Percentiles rank a stretch among this genome's conserved stretches.
Evolutionary conservation across 2,888 invertebrate species (phyloP).

Genomic region (Itoplectis maculator): DNA sequence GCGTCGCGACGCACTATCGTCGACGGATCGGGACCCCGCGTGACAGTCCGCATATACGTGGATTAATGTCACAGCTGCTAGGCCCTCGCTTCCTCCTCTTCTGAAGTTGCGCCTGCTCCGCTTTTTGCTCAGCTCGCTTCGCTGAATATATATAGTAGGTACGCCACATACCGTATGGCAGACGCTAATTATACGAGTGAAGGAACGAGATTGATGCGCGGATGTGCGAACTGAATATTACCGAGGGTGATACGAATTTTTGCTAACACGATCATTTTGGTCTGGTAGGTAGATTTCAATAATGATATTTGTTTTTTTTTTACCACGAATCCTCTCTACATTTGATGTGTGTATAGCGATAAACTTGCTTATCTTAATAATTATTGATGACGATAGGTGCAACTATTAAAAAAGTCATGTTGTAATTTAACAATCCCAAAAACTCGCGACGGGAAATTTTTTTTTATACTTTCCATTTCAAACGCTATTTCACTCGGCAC

Average conservation of each 20-base stretch:
- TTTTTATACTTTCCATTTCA: neutral
- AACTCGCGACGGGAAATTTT: neutral
- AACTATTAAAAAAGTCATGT: too few species aligned
- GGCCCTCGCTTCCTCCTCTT: conserved; percentile 27
- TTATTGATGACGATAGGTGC: neutral
- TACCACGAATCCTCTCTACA: neutral
- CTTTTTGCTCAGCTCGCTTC: conserved; percentile 61
- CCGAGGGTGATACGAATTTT: conserved; percentile 32
- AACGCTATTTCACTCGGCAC: neutral
- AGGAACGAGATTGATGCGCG: conserved; percentile 63
- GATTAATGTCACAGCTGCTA: conserved; percentile 70
- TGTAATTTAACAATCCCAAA: neutral
- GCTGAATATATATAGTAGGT: conserved; percentile 27
- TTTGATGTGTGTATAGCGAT: neutral
- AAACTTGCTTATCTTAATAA: neutral
- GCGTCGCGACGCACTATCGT: conserved; percentile 55
- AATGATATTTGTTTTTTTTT: conserved; percentile 21
- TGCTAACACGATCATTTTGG: conserved; percentile 26
- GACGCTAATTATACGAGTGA: conserved; percentile 66
- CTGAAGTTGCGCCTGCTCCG: conserved; percentile 40
- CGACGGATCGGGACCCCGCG: conserved; percentile 47
- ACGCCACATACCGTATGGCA: conserved; percentile 23
- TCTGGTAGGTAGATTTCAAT: conserved; percentile 5
- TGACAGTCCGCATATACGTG: conserved; percentile 59
- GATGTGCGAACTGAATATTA: conserved; percentile 62